phyloP scores from a whole-genome alignment of 2,113 vertebrate species.

The Crotalus viridis region DNA sequence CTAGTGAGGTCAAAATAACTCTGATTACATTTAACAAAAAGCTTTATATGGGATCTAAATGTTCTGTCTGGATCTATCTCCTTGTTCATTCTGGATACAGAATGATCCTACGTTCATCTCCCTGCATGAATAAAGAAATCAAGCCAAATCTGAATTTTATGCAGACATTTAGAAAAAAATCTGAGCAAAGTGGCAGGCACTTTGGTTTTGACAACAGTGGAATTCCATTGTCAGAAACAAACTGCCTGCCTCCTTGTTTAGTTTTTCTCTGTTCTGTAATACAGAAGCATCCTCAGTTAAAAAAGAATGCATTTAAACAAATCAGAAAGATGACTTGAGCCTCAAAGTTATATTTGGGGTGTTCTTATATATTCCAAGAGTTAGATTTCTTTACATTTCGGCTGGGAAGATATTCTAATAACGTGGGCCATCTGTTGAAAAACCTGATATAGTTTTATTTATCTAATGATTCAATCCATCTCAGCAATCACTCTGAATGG shows the following conservation, averaged over 20 bases:
- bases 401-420: neutral
- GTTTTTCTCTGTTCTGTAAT: neutral
- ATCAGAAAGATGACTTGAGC: neutral
- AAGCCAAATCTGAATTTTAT: neutral
- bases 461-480: neutral
- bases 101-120: neutral
- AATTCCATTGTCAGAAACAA: neutral
- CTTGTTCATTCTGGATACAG: neutral
- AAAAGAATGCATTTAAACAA: neutral
- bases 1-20: neutral
- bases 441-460: neutral
- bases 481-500: neutral
- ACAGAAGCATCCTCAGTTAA: neutral
- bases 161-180: neutral
- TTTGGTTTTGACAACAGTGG: neutral
- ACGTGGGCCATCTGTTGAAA: neutral
- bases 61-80: neutral
- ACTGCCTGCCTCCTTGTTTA: neutral
- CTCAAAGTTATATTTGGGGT: neutral
- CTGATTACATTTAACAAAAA: neutral
- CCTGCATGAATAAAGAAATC: neutral
- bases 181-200: neutral
- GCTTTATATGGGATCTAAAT: neutral
- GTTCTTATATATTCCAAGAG: neutral
- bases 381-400: neutral